Evolutionary conservation across 2,888 invertebrate genomes (phyloP).

Genomic region (Leucoma salicis): DNA sequence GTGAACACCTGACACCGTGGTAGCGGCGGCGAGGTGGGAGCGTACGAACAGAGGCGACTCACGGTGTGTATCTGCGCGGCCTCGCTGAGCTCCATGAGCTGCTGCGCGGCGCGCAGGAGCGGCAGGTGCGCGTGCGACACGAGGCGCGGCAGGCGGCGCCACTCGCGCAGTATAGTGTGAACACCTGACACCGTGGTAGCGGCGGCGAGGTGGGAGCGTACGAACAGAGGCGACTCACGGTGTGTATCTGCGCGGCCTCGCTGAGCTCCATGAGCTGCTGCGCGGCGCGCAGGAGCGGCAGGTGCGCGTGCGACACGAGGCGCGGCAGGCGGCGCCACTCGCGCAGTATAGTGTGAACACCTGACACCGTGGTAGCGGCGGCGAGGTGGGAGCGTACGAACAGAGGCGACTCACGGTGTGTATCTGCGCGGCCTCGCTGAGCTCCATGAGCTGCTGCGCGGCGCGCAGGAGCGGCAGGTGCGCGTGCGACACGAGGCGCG

Average conservation of each 20-base stretch:
- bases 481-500: constrained; percentile 89
- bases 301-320: constrained; percentile 94
- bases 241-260: constrained; percentile 82
- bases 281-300: constrained; percentile 96
- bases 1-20: too few species aligned
- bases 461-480: constrained; percentile 97
- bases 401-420: constrained; percentile 62
- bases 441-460: constrained; percentile 92
- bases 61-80: constrained; percentile 81
- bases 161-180: constrained; percentile 97
- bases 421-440: constrained; percentile 83
- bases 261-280: constrained; percentile 91
- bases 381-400: too few species aligned
- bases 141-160: constrained; percentile 96
- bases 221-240: constrained; percentile 53
- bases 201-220: too few species aligned
- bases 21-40: too few species aligned
- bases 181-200: too few species aligned
- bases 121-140: constrained; percentile 97
- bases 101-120: constrained; percentile 96
- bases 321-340: constrained; percentile 97
- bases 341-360: too few species aligned
- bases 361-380: too few species aligned
- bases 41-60: too few species aligned
- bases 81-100: constrained; percentile 86